Evolutionary conservation across 2,888 invertebrate species (phyloP).

Genomic region (Lithophane socia): DNA sequence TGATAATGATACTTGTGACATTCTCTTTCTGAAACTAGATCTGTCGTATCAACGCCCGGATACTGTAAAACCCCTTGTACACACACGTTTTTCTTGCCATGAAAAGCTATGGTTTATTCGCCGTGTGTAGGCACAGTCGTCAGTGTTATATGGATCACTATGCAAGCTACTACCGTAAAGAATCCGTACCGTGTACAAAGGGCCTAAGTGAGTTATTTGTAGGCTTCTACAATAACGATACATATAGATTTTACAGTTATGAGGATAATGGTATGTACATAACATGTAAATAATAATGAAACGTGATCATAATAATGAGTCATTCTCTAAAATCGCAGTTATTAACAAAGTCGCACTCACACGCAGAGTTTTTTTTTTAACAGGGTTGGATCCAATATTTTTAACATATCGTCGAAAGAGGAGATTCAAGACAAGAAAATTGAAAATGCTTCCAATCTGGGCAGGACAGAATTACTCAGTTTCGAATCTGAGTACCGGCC

Average conservation of each 20-base stretch:
- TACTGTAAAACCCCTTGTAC: not conserved
- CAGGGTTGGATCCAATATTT: not conserved
- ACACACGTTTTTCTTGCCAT: too few relatives aligned
- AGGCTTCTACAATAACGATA: not conserved
- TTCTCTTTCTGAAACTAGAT: not conserved
- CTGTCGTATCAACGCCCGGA: not conserved
- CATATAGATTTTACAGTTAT: conserved; percentile 23
- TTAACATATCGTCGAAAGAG: not conserved
- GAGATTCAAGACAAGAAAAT: not conserved
- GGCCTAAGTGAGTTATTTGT: too few relatives aligned
- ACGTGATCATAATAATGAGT: conserved; percentile 12
- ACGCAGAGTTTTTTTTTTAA: too few relatives aligned
- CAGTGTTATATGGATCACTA: too few relatives aligned
- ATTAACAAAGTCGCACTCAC: not conserved
- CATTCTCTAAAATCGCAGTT: not conserved
- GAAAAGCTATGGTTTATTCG: too few relatives aligned
- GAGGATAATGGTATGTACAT: conserved; percentile 14
- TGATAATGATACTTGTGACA: not conserved
- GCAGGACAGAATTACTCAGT: not conserved
- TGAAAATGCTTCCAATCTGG: not conserved
- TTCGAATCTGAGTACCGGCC: not conserved
- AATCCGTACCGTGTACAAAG: too few relatives aligned
- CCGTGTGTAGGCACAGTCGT: too few relatives aligned
- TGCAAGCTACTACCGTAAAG: too few relatives aligned
- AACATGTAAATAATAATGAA: not conserved